A percentile compares a stretch with the other conserved stretches of the same genome.
Conservation (phyloP, 2,888 invertebrate genomes). For the Neoaliturus tenellus region DNA sequence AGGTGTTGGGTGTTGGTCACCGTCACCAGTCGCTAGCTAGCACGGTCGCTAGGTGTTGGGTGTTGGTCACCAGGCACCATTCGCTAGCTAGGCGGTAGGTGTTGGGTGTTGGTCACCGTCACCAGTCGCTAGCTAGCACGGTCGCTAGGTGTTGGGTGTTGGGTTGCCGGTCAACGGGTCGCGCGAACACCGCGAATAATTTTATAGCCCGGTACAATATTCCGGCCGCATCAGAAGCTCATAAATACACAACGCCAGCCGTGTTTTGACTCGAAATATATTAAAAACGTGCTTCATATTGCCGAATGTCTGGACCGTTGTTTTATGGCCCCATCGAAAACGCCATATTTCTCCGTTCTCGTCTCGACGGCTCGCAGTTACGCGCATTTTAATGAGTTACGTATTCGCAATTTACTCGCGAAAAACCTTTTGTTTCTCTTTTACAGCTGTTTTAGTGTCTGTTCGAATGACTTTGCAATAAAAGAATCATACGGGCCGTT, state of each 20-base stretch:
- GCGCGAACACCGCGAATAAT: conserved; percentile 35
- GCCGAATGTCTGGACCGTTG: conserved; percentile 39
- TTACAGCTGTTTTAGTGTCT: conserved; percentile 30
- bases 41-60: too few species aligned
- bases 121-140: not conserved
- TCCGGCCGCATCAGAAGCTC: conserved; percentile 49
- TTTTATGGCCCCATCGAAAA: conserved; percentile 34
- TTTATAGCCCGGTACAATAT: conserved; percentile 41
- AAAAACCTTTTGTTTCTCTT: conserved; percentile 35
- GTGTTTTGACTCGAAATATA: conserved; percentile 54
- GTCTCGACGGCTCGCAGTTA: conserved; percentile 39
- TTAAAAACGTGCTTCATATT: conserved; percentile 52
- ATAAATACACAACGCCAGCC: conserved; percentile 41
- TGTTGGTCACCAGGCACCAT: too few species aligned
- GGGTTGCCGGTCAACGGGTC: not conserved
- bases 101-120: too few species aligned
- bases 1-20: too few species aligned
- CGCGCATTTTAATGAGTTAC: conserved; percentile 49
- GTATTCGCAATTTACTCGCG: conserved; percentile 37
- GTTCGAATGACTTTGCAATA: not conserved
- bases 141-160: too few species aligned
- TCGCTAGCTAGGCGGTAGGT: too few species aligned
- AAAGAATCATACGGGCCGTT: conserved; percentile 13
- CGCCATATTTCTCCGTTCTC: conserved; percentile 44
- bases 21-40: too few species aligned